These are phyloP conservation scores for Poecilia latipinna DNA, from an alignment of 2,113 vertebrate species.

Conservation along the genomic window DNA sequence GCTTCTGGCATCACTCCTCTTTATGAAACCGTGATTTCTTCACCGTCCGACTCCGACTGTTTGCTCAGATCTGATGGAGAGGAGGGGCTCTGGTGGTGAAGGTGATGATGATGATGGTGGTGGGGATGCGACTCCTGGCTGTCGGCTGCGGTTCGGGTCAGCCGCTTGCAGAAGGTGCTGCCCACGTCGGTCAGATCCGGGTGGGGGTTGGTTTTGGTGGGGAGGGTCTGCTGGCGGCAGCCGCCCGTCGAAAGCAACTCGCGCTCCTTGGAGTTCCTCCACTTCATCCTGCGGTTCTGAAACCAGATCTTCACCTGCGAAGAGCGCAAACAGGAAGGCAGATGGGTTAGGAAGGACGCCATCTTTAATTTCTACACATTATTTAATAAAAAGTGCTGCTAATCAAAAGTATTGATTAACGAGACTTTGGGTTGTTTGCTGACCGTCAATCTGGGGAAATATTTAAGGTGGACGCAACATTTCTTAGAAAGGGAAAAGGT, in stretches of 20 bases:
- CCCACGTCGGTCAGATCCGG: constrained; percentile 96
- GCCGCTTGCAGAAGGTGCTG: constrained; percentile 77
- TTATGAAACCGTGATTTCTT: constrained; percentile 90
- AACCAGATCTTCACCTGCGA: constrained; percentile 98
- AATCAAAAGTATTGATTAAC: no score
- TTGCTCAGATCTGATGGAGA: constrained; percentile 74
- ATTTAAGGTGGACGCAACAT: no score
- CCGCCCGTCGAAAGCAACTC: constrained; percentile 95
- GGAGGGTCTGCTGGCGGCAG: constrained; percentile 95
- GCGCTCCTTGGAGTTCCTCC: constrained; percentile 98
- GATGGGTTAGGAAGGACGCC: no score
- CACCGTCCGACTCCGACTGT: constrained; percentile 90
- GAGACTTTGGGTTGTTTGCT: no score
- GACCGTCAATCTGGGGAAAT: no score
- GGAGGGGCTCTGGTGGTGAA: constrained; percentile 80
- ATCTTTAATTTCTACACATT: no score
- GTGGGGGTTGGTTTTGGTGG: constrained; percentile 96
- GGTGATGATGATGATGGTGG: constrained; percentile 31
- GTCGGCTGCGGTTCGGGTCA: constrained; percentile 73
- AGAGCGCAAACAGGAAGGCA: background rate
- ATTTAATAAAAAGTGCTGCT: no score
- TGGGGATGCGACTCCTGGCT: constrained; percentile 11
- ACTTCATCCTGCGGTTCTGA: constrained; percentile 98
- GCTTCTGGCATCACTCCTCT: background rate
- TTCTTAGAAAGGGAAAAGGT: no score